phyloP scores from a whole-genome alignment of 2,888 invertebrate species.

The Sisyra terminalis region DNA sequence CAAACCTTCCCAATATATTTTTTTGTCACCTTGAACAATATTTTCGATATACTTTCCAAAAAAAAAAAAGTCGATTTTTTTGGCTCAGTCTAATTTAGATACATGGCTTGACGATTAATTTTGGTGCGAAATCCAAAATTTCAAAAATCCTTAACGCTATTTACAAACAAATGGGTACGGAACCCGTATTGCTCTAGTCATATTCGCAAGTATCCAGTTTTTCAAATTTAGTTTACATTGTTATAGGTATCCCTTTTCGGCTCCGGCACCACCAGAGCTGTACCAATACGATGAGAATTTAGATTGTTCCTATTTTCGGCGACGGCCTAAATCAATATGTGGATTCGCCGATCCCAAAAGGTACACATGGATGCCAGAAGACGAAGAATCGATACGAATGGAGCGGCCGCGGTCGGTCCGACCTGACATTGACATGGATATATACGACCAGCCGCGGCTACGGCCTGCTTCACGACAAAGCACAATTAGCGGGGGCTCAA shows the following conservation, averaged over 20 bases:
- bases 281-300: slow-evolving; percentile 52
- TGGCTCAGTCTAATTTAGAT: no score
- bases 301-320: slow-evolving; percentile 66
- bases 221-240: no score
- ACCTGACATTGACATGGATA: slow-evolving; percentile 12
- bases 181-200: neutral
- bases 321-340: slow-evolving; percentile 59
- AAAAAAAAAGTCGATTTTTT: no score
- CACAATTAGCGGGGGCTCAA: slow-evolving; percentile 13
- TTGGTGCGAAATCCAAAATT: no score
- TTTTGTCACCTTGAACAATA: no score
- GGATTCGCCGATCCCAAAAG: slow-evolving; percentile 54
- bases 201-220: neutral
- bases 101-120: no score
- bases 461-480: slow-evolving; percentile 13
- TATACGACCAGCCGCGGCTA: slow-evolving; percentile 3
- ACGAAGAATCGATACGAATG: slow-evolving; percentile 55
- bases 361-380: slow-evolving; percentile 64
- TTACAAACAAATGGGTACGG: no score
- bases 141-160: no score
- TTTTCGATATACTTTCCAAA: no score
- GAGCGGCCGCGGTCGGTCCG: slow-evolving; percentile 41
- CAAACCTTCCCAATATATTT: no score
- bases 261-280: slow-evolving; percentile 39
- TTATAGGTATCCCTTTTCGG: slow-evolving; percentile 38